Conservation (phyloP, 2,113 vertebrate species). For the Scytalopus superciliaris region DNA sequence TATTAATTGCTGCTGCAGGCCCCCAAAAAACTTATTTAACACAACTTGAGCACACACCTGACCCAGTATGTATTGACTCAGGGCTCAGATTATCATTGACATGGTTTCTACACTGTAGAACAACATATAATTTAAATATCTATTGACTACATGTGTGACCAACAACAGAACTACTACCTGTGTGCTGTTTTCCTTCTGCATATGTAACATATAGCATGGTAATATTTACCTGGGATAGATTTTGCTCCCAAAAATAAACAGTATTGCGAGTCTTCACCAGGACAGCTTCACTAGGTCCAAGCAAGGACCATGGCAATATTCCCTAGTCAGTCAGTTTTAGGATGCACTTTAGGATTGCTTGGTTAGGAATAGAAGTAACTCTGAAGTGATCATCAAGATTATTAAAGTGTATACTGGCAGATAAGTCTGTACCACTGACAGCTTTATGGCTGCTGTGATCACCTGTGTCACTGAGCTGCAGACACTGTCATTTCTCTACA, state of each 20-base stretch:
- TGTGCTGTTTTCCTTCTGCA: neutral
- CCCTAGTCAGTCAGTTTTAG: neutral
- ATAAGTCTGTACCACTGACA: neutral
- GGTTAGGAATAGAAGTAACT: neutral
- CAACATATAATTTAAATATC: neutral
- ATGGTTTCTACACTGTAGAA: neutral
- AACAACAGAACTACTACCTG: neutral
- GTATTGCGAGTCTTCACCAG: neutral
- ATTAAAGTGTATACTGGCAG: neutral
- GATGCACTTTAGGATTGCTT: neutral
- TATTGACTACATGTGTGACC: neutral
- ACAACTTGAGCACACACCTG: neutral
- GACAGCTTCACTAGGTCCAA: neutral
- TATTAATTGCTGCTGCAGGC: neutral
- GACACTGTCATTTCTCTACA: neutral
- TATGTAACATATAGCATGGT: neutral
- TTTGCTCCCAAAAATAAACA: neutral
- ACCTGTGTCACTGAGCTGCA: neutral
- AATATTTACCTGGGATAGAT: neutral
- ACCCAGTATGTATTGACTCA: neutral
- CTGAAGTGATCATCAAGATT: neutral
- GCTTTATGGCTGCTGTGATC: slow-evolving; percentile 11
- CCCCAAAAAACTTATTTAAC: neutral
- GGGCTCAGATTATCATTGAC: neutral
- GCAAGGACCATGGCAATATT: neutral